phyloP scores from a whole-genome alignment of 2,888 invertebrate genomes.

The Mellilla xanthometata region DNA sequence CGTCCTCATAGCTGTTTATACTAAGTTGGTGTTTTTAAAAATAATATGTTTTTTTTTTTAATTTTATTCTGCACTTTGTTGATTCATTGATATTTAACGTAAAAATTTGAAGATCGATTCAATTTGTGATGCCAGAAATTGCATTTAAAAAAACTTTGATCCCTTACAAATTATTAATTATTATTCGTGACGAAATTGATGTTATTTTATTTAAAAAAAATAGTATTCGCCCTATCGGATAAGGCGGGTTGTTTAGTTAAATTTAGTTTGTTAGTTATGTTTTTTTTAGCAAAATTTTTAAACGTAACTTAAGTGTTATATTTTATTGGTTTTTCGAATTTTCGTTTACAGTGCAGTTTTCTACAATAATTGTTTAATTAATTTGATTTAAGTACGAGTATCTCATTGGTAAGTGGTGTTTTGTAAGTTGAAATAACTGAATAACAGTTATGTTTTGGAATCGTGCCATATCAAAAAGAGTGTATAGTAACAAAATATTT shows the following conservation, averaged over 20 bases:
- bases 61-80: constrained; percentile 81
- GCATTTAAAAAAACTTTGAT: too few species aligned
- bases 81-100: constrained; percentile 74
- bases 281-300: constrained; percentile 83
- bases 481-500: constrained; percentile 36
- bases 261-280: constrained; percentile 83
- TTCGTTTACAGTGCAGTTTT: too few species aligned
- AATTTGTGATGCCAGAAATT: constrained; percentile 72
- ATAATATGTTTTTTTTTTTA: constrained; percentile 80
- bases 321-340: constrained; percentile 75
- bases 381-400: constrained; percentile 30
- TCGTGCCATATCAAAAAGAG: constrained; percentile 67
- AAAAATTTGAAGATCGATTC: constrained; percentile 59
- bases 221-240: constrained; percentile 74
- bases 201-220: constrained; percentile 78
- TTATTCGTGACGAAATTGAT: too few species aligned
- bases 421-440: constrained; percentile 33
- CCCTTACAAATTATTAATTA: too few species aligned
- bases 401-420: constrained; percentile 60
- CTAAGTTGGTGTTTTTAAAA: constrained; percentile 80
- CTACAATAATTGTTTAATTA: too few species aligned
- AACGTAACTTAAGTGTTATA: constrained; percentile 80
- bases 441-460: constrained; percentile 46
- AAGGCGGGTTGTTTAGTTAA: constrained; percentile 78
- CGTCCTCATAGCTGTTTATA: constrained; percentile 69